These are phyloP conservation scores for Parnassius mnemosyne DNA, from an alignment of 2,888 invertebrate species.

Conservation along the genomic window DNA sequence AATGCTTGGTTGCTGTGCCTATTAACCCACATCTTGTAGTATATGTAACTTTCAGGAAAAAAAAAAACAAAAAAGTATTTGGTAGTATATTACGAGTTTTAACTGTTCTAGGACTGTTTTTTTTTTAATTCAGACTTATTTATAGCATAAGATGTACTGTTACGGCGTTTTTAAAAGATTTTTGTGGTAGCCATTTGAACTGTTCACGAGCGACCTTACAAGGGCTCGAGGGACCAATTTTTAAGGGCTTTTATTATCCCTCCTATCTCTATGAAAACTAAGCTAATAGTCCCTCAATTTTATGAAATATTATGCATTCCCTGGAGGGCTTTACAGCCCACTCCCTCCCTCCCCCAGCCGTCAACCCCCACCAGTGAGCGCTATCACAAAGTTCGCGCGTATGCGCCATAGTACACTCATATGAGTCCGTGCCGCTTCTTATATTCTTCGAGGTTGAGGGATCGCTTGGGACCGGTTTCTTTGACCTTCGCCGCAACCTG, in stretches of 20 bases:
- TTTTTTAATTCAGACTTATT: not conserved
- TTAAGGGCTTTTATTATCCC: no score
- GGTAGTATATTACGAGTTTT: no score
- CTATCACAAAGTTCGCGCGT: not conserved
- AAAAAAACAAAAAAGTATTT: no score
- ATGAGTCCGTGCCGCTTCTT: constrained; percentile 96
- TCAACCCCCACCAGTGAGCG: constrained; percentile 20
- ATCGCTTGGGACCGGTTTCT: constrained; percentile 90
- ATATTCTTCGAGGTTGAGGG: constrained; percentile 94
- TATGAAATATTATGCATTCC: no score
- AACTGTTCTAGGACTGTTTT: no score
- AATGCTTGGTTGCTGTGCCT: no score
- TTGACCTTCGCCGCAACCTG: constrained; percentile 84
- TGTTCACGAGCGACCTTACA: not conserved
- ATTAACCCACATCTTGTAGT: no score
- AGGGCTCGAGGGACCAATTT: constrained; percentile 7
- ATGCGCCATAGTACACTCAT: constrained; percentile 55
- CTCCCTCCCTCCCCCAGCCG: not conserved
- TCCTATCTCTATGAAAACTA: no score
- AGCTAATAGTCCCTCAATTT: no score
- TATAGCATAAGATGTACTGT: not conserved
- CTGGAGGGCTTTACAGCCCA: not conserved
- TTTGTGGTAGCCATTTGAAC: not conserved
- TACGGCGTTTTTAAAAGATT: not conserved
- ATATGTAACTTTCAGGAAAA: no score